Evolutionary conservation across 2,113 vertebrate species (phyloP).

Genomic region (Mesocricetus auratus): DNA sequence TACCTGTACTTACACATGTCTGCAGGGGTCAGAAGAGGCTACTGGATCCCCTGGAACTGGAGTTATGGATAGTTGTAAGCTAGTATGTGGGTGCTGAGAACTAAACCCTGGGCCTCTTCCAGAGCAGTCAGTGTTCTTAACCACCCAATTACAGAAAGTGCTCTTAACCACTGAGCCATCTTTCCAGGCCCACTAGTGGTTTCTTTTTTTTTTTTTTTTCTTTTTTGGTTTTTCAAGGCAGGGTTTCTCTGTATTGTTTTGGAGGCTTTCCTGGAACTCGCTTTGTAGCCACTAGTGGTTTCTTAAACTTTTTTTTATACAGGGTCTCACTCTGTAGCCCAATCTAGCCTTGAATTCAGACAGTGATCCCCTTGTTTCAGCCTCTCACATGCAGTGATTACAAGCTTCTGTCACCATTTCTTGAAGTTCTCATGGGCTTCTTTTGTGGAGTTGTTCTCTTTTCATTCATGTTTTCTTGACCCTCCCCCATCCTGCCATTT

Average conservation of each 20-base stretch:
- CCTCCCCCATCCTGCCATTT: too few relatives aligned
- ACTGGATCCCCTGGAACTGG: background rate
- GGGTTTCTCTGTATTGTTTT: too few relatives aligned
- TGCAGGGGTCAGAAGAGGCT: background rate
- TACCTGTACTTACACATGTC: too few relatives aligned
- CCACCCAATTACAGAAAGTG: background rate
- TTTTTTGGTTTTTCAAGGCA: too few relatives aligned
- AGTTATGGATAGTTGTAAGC: background rate
- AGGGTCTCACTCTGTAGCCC: background rate
- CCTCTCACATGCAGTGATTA: background rate
- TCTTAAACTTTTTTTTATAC: background rate
- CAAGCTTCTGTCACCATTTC: background rate
- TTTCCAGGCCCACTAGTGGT: background rate
- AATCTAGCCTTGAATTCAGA: background rate
- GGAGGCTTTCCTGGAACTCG: too few relatives aligned
- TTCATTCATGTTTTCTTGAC: background rate
- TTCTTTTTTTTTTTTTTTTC: too few relatives aligned
- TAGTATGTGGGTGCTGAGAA: background rate
- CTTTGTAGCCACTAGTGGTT: too few relatives aligned
- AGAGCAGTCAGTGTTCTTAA: background rate
- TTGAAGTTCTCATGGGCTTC: background rate
- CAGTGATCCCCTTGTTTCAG: background rate
- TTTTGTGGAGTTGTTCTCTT: background rate
- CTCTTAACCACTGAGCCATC: background rate
- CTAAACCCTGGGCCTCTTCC: background rate